Evolutionary conservation across 2,888 invertebrate species (phyloP), one percentile per base, ranked within the genome.

Genomic region (Nowickia ferox): DNA sequence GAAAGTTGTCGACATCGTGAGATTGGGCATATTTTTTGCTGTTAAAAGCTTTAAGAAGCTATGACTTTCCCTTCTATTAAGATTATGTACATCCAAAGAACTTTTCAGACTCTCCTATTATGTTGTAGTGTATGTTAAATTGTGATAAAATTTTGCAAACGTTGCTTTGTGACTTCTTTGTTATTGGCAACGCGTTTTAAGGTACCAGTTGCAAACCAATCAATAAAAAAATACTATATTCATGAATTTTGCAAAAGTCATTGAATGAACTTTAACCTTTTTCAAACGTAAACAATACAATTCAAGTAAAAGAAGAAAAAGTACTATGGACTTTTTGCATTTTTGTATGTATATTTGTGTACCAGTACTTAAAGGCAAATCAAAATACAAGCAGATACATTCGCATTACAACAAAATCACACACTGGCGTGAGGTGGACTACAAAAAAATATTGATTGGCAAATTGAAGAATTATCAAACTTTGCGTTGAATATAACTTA

Each of bases 191-290:
- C 19, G 22, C 15, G 44, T 57, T 38, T 17, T 19, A 15, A 55
- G 19, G 9, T 22, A 55, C 57, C 57, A 44, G 71, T 57, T 44
- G 71, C 44, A 71, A 57, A 69, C 30, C n/a, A 57, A 57, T 55
- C n/a, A 71, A 57, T 10, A 11, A 19, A 53, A 42, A 78, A 15
- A 15, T 8, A 22, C 13, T 44, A 15, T 30, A 8, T 57, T n/a
- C 51, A 17, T 38, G 69, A 51, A 55, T 19, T 44, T 19, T 30
- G 30, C 17, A 72, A 57, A 57, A 48, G 46, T 46, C 46, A 19
- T 68, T 59, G 38, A 68, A 55, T 79, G 71, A 79, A 79, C 71
- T 79, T 71, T 71, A 71, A 79, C 79, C 61, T 79, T 79, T 79
- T 38, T 44, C 1, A 63, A 44, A 57, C 44, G 11, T 19, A 10